Evolutionary conservation across 1,140 invertebrate genomes (phyloP).

Genomic region (Homalodisca vitripennis): DNA sequence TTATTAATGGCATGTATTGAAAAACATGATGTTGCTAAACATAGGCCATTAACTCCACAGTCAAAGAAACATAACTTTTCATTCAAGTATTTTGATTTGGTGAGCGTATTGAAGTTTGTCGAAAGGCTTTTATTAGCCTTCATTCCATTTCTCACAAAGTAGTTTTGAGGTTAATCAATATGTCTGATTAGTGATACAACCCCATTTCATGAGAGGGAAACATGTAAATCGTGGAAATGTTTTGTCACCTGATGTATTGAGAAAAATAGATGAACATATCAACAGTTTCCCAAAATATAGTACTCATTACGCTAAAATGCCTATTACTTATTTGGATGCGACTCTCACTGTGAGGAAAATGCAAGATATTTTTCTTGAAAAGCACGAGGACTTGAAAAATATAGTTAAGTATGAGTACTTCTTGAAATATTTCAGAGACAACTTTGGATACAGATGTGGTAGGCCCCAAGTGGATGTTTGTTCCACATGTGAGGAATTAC

Average conservation of each 20-base stretch:
- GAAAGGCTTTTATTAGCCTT: neutral
- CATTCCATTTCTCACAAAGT: neutral
- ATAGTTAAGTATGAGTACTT: slow-evolving; percentile 41
- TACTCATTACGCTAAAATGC: neutral
- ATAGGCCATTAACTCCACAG: neutral
- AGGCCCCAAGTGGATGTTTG: slow-evolving; percentile 43
- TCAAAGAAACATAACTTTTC: neutral
- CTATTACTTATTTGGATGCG: neutral
- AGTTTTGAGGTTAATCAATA: neutral
- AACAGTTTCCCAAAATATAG: neutral
- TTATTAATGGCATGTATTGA: neutral
- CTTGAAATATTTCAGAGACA: slow-evolving; percentile 42
- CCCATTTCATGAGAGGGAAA: neutral
- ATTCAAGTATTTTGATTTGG: neutral
- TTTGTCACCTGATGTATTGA: neutral
- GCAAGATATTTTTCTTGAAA: slow-evolving; percentile 41
- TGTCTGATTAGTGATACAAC: neutral
- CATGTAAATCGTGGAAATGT: neutral
- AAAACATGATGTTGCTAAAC: neutral
- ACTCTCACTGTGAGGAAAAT: slow-evolving; percentile 43
- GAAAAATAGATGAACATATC: neutral
- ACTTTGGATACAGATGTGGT: slow-evolving; percentile 39
- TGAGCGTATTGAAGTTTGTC: neutral
- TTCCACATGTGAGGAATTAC: slow-evolving; percentile 36
- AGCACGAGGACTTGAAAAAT: slow-evolving; percentile 34